A percentile compares a stretch with the other conserved stretches of the same genome.
Evolutionary conservation across 2,113 vertebrate genomes (phyloP).

Genomic region (Haemorhous mexicanus): DNA sequence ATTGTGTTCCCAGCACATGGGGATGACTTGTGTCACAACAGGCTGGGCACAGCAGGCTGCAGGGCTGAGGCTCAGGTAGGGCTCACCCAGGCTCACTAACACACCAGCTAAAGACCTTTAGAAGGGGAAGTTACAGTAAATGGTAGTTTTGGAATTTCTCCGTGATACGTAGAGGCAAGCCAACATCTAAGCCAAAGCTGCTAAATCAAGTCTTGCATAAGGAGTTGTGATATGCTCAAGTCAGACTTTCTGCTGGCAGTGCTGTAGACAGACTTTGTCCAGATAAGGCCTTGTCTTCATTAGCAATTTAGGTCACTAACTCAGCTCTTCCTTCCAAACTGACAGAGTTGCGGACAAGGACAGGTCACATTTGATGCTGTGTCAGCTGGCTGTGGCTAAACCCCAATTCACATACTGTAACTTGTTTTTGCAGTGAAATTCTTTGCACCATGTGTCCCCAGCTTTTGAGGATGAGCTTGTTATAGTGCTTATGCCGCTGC

Average conservation of each 20-base stretch:
- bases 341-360: background rate
- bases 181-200: background rate
- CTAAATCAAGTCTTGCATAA: conserved; percentile 38
- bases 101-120: background rate
- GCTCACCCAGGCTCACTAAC: background rate
- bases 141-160: conserved; percentile 26
- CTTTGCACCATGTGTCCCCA: background rate
- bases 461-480: background rate
- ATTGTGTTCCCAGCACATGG: rapidly evolving
- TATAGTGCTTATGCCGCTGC: too few relatives aligned
- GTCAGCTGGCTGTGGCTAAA: background rate
- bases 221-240: conserved; percentile 29
- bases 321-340: background rate
- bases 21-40: background rate
- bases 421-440: background rate
- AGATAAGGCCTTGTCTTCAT: conserved; percentile 55
- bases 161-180: background rate
- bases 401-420: background rate
- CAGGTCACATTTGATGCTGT: background rate
- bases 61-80: background rate
- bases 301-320: conserved; percentile 39
- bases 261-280: conserved; percentile 3
- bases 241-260: conserved; percentile 13
- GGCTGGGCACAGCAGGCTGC: background rate
- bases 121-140: conserved; percentile 27